phyloP scores from a whole-genome alignment of 2,113 vertebrate genomes.

The Takifugu flavidus region DNA sequence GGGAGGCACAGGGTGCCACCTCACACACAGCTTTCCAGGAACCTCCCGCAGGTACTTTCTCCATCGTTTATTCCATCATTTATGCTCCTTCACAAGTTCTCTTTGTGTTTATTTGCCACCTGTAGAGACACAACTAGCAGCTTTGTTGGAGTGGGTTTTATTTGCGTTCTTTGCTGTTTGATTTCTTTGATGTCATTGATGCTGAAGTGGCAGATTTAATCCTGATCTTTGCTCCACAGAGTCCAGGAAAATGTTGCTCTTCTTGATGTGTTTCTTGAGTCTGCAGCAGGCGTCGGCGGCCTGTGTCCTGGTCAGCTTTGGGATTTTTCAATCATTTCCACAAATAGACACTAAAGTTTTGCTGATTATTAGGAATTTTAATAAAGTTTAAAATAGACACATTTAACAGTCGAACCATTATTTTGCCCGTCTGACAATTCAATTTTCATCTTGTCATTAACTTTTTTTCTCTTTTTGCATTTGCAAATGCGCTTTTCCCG shows the following conservation, averaged over 20 bases:
- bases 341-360: too few relatives aligned
- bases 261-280: slow-evolving; percentile 40
- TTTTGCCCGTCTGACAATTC: too few relatives aligned
- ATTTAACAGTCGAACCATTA: too few relatives aligned
- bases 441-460: too few relatives aligned
- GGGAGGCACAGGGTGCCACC: background rate
- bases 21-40: slow-evolving; percentile 13
- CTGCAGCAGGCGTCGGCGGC: slow-evolving; percentile 42
- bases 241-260: slow-evolving; percentile 51
- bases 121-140: too few relatives aligned
- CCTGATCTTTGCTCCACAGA: background rate
- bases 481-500: background rate
- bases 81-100: too few relatives aligned
- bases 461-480: background rate
- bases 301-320: slow-evolving; percentile 58
- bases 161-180: background rate
- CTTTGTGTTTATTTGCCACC: too few relatives aligned
- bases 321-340: background rate
- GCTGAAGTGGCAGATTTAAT: background rate
- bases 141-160: too few relatives aligned
- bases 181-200: background rate
- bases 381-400: too few relatives aligned
- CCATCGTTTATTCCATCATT: too few relatives aligned
- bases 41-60: background rate
- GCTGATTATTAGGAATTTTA: too few relatives aligned